Conservation (phyloP, 1,140 invertebrate genomes). For the Drosophila setifemur region DNA sequence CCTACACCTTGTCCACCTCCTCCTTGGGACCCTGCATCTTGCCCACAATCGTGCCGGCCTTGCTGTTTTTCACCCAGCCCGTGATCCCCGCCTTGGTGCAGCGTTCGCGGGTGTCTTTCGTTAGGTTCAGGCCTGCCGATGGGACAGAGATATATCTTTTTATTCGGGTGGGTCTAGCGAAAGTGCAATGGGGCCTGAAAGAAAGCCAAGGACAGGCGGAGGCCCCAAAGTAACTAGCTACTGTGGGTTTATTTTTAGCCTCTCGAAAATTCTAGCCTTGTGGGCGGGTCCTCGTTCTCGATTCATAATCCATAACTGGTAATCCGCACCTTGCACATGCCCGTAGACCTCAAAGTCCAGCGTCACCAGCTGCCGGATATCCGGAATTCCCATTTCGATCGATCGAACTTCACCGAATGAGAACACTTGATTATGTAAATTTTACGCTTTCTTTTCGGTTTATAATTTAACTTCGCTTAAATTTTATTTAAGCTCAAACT, state of each 20-base stretch:
- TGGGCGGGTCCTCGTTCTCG: not conserved
- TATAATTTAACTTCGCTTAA: conserved; percentile 15
- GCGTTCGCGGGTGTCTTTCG: conserved; percentile 92
- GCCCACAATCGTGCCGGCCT: conserved; percentile 92
- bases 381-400: conserved; percentile 84
- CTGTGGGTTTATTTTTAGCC: conserved; percentile 54
- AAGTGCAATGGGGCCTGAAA: conserved; percentile 33
- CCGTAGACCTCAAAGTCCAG: conserved; percentile 95
- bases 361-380: conserved; percentile 86
- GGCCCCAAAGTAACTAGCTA: conserved; percentile 37
- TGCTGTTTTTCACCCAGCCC: conserved; percentile 96
- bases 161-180: conserved; percentile 14
- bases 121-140: conserved; percentile 90
- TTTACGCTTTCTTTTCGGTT: not conserved
- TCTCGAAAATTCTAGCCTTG: not conserved
- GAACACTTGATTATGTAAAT: conserved; percentile 25
- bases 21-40: conserved; percentile 92
- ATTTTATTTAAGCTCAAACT: not conserved
- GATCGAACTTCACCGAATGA: conserved; percentile 12
- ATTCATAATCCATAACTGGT: not conserved
- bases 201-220: conserved; percentile 55
- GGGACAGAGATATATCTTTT: conserved; percentile 24
- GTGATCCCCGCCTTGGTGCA: conserved; percentile 87
- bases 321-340: conserved; percentile 90
- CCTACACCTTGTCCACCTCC: conserved; percentile 93